Base-by-base conservation (phyloP, 2,888 invertebrate genomes). In the Stratiomys singularior region DNA sequence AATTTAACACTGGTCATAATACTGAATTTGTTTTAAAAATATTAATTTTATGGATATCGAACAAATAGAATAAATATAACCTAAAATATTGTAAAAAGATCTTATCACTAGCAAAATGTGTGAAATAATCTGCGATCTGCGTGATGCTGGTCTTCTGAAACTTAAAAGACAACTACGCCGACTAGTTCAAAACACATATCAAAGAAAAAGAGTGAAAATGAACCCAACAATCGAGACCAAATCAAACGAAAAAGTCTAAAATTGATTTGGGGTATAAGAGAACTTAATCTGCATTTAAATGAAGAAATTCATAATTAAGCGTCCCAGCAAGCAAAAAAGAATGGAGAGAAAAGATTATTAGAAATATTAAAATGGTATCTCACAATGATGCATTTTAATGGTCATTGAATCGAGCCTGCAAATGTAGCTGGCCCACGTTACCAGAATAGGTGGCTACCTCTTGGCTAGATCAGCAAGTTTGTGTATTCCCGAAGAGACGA, bases 251-350 rank as follows among this genome's bases (percentile, higher is more conserved):
- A 37, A 9, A 37, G 9, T 37, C 37, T 37, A 37, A 37, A 37
- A 37, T 37, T 37, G 37, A 5, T 18, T 52, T 18, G n/a, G 18
- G 18, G 15, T 5, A 18, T 15, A 60, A 58, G 23, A 37, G 37
- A 60, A 74, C 28, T 23, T 28, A 74, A 74, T 74, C 74, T 74
- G 74, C 74, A 74, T 74, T 23, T 74, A 74, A 74, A 74, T 74
- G 58, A 74, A 74, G 74, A 74, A 74, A 74, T 74, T 74, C 58
- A 58, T 74, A 74, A 74, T 74, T 74, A 74, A 60, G 60, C 58
- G 18, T 58, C 27, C 30, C 30, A 37, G 9, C 9, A 74, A 21
- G 58, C 30, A 21, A 18, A 74, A 74, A 21, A 30, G n/a, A 58
- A 28, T 28, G 28, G 15, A 67, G 13, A 21, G 23, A 1, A 30